Evolutionary conservation across 2,113 vertebrate species (phyloP).

Genomic region (Saguinus imperator): DNA sequence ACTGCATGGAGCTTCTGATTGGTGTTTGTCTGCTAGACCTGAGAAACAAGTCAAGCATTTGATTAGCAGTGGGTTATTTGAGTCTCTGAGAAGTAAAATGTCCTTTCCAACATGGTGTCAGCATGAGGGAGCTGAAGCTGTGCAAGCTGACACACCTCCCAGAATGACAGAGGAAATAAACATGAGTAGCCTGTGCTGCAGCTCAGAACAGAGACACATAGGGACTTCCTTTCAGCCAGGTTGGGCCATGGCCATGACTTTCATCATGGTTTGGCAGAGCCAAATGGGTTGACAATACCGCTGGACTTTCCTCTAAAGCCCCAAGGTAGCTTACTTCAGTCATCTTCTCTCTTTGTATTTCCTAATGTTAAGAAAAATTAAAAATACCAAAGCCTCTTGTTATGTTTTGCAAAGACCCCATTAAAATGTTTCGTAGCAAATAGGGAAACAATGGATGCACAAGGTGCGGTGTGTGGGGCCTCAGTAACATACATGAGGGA

Average conservation of each 20-base stretch:
- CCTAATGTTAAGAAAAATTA: background rate
- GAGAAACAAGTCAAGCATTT: too few relatives aligned
- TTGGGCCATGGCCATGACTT: background rate
- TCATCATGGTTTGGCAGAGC: too few relatives aligned
- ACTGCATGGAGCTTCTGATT: background rate
- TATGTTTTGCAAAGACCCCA: background rate
- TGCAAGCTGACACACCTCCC: too few relatives aligned
- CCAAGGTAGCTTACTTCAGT: background rate
- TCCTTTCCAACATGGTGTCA: background rate
- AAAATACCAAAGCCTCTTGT: background rate
- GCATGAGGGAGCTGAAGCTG: background rate
- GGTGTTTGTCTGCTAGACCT: rapidly evolving
- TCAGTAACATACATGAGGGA: background rate
- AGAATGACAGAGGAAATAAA: background rate
- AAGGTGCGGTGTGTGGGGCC: too few relatives aligned
- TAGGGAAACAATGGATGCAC: too few relatives aligned
- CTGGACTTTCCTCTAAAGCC: too few relatives aligned
- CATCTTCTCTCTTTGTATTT: background rate
- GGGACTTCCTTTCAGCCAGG: rapidly evolving
- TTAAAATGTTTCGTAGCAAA: too few relatives aligned
- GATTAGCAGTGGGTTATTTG: background rate
- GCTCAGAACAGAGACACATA: too few relatives aligned
- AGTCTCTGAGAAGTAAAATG: background rate
- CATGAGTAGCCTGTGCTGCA: rapidly evolving
- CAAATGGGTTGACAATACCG: rapidly evolving